Conservation (phyloP, 2,113 vertebrate genomes). For the Protomyctophum bolini region DNA sequence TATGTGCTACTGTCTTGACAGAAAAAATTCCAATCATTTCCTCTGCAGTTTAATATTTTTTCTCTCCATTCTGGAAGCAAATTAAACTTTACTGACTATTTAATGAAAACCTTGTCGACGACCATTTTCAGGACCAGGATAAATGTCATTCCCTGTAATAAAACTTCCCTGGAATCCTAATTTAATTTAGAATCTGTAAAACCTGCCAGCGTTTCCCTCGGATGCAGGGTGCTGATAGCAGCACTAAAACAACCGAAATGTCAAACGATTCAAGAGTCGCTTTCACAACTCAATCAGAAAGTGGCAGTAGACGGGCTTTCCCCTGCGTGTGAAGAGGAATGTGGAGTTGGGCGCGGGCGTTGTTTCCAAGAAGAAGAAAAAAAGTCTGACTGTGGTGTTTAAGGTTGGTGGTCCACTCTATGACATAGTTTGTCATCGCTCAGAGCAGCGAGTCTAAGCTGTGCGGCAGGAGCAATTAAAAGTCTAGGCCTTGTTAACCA, state of each 20-base stretch:
- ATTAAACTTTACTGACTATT: slow-evolving; percentile 50
- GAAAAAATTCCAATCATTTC: slow-evolving; percentile 26
- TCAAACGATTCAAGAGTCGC: slow-evolving; percentile 51
- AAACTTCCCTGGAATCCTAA: slow-evolving; percentile 62
- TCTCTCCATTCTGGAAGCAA: slow-evolving; percentile 28
- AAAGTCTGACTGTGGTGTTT: slow-evolving; percentile 20
- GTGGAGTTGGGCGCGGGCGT: slow-evolving; percentile 28
- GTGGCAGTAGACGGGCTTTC: slow-evolving; percentile 24
- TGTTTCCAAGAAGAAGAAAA: slow-evolving; percentile 34
- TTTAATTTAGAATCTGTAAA: slow-evolving; percentile 71
- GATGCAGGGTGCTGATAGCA: slow-evolving; percentile 26
- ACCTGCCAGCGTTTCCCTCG: slow-evolving; percentile 41
- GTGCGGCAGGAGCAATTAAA: slow-evolving; percentile 81
- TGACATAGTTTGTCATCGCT: slow-evolving; percentile 71
- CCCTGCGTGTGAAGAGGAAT: slow-evolving; percentile 31
- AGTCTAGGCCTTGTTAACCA: slow-evolving; percentile 66
- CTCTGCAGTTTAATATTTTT: slow-evolving; percentile 10
- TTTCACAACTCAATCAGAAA: slow-evolving; percentile 47
- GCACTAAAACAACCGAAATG: slow-evolving; percentile 60
- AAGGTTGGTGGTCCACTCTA: slow-evolving; percentile 40
- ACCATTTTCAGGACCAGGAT: slow-evolving; percentile 59
- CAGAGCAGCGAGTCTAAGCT: slow-evolving; percentile 61
- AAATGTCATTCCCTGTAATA: slow-evolving; percentile 72
- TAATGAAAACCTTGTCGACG: slow-evolving; percentile 69
- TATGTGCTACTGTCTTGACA: slow-evolving; percentile 1